Conservation (phyloP, 2,888 invertebrate genomes). For the Sinohyriopsis cumingii region DNA sequence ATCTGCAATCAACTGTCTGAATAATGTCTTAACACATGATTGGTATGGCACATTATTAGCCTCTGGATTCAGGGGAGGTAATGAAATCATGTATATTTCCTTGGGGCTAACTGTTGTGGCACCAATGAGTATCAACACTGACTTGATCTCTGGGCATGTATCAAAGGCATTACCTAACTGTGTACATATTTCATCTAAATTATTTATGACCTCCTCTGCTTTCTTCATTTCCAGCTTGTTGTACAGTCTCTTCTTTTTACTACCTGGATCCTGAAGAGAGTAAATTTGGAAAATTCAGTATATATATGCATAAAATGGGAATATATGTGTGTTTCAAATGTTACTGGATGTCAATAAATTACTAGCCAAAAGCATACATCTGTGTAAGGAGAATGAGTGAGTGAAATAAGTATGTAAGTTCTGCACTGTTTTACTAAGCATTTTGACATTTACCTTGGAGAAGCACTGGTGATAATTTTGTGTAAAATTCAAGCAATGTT, state of each 20-base stretch:
- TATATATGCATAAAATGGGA: too few species aligned
- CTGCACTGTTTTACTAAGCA: too few species aligned
- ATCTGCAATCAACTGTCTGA: slow-evolving; percentile 48
- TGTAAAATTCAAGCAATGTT: too few species aligned
- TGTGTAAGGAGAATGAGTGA: too few species aligned
- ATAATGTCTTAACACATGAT: slow-evolving; percentile 40
- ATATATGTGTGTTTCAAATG: too few species aligned
- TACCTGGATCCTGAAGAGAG: slow-evolving; percentile 6
- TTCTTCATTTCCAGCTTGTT: slow-evolving; percentile 32
- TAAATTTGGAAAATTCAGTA: too few species aligned
- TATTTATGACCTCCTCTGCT: slow-evolving; percentile 31
- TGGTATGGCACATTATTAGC: slow-evolving; percentile 44
- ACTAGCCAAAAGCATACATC: too few species aligned
- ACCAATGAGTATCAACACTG: slow-evolving; percentile 48
- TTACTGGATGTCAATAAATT: too few species aligned
- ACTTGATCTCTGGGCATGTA: slow-evolving; percentile 47
- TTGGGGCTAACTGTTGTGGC: slow-evolving; percentile 56
- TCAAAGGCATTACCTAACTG: slow-evolving; percentile 47
- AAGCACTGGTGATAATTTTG: too few species aligned
- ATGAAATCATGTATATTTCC: slow-evolving; percentile 46
- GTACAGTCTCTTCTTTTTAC: slow-evolving; percentile 4
- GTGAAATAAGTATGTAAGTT: too few species aligned
- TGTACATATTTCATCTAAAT: slow-evolving; percentile 38
- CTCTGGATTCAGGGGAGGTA: slow-evolving; percentile 43
- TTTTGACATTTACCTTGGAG: too few species aligned